Evolutionary conservation across 2,113 vertebrate species (phyloP).

Genomic region (Talpa occidentalis): DNA sequence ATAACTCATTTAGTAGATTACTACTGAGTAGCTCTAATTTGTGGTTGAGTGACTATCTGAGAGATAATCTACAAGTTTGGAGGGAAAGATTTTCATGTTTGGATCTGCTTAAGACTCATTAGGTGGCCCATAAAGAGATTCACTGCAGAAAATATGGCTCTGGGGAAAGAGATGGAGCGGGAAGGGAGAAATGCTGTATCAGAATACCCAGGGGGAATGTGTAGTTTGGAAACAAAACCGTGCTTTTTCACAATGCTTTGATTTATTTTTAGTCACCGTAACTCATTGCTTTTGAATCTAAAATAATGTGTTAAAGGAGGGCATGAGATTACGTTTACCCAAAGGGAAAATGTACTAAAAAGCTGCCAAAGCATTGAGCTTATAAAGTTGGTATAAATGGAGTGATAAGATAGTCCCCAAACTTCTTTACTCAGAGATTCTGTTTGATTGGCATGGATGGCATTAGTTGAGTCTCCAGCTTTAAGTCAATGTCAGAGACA

Average conservation of each 20-base stretch:
- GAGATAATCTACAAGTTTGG: neutral
- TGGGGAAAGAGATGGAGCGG: neutral
- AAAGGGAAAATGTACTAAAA: neutral
- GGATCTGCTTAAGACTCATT: neutral
- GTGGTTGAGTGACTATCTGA: neutral
- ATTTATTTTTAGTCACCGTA: neutral
- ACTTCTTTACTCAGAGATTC: neutral
- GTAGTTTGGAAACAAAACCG: neutral
- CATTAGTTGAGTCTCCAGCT: neutral
- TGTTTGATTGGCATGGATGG: neutral
- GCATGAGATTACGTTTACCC: neutral
- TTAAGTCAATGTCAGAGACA: neutral
- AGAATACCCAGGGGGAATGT: neutral
- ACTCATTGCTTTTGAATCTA: conserved; percentile 28
- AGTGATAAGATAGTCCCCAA: neutral
- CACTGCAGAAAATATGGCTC: neutral
- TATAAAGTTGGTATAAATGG: neutral
- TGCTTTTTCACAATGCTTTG: neutral
- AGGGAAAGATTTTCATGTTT: neutral
- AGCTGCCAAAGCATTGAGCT: neutral
- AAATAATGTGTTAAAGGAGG: conserved; percentile 5
- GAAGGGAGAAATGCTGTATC: neutral
- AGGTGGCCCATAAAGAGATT: neutral
- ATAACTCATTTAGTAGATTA: neutral
- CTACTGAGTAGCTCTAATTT: neutral